These are phyloP conservation scores for Hirtodrosophila cameraria DNA, from an alignment of 2,888 invertebrate species.

Conservation along the genomic window DNA sequence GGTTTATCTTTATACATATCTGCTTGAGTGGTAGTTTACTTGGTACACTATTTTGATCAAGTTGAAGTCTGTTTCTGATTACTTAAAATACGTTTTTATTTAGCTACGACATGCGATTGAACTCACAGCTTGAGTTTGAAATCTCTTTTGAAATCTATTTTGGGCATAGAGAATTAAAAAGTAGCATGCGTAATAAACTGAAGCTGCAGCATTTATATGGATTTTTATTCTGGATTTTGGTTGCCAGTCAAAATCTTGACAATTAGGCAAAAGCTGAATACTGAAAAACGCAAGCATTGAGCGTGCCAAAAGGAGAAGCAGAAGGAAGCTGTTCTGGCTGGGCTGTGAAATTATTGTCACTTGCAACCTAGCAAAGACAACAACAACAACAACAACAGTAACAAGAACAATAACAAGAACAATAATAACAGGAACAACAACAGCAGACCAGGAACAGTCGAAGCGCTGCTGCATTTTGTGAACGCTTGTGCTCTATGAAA, in stretches of 20 bases:
- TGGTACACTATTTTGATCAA: too few relatives aligned
- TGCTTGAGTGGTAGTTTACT: too few relatives aligned
- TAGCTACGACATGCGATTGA: too few relatives aligned
- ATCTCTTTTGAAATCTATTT: too few relatives aligned
- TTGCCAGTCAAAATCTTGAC: conserved; percentile 62
- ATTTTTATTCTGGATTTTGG: conserved; percentile 7
- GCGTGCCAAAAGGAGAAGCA: conserved; percentile 1
- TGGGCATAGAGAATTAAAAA: too few relatives aligned
- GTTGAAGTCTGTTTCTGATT: too few relatives aligned
- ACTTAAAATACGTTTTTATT: too few relatives aligned
- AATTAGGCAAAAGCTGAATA: conserved; percentile 66
- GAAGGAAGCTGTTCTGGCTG: conserved; percentile 19
- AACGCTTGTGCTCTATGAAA: conserved; percentile 76
- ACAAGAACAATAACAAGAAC: background rate
- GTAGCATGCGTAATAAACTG: too few relatives aligned
- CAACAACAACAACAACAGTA: conserved; percentile 26
- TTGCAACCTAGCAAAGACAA: conserved; percentile 65
- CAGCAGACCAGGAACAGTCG: conserved; percentile 38
- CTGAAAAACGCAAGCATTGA: conserved; percentile 58
- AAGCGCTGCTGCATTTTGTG: conserved; percentile 57
- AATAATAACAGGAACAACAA: conserved; percentile 8
- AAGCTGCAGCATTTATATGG: too few relatives aligned
- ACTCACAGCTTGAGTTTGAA: too few relatives aligned
- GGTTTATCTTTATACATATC: too few relatives aligned
- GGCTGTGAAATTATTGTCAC: conserved; percentile 74